A percentile compares a stretch with the other conserved stretches of the same genome.
Conservation (phyloP, 2,888 invertebrate species). For the Bedellia somnulentella region DNA sequence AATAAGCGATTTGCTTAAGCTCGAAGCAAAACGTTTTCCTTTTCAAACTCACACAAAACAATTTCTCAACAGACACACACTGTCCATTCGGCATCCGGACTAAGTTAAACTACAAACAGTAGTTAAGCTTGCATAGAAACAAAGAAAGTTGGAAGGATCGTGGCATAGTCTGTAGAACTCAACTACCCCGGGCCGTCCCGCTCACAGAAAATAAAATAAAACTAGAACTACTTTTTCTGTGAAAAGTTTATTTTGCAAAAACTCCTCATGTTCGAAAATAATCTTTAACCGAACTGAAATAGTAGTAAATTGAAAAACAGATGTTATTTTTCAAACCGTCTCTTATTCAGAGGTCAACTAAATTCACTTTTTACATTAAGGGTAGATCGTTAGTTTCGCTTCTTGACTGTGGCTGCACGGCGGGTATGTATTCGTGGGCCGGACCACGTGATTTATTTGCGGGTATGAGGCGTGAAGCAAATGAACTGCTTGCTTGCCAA, state of each 20-base stretch:
- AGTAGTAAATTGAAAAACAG: neutral
- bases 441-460: conserved; percentile 51
- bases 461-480: conserved; percentile 55
- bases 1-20: conserved; percentile 47
- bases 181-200: neutral
- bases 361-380: conserved; percentile 1
- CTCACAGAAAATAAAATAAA: neutral
- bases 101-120: conserved; percentile 50
- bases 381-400: conserved; percentile 1
- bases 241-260: too few species aligned
- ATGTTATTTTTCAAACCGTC: neutral
- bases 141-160: conserved; percentile 35
- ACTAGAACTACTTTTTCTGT: neutral
- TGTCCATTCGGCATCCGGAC: conserved; percentile 43
- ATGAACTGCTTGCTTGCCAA: conserved; percentile 42
- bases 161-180: neutral
- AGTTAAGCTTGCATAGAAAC: conserved; percentile 29
- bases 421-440: conserved; percentile 22
- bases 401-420: conserved; percentile 20
- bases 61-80: conserved; percentile 38
- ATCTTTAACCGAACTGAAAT: neutral
- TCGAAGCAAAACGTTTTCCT: conserved; percentile 52
- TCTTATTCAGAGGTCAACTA: neutral
- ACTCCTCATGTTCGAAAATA: too few species aligned
- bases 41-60: conserved; percentile 50